Evolutionary conservation across 2,797 vertebrate genomes (phyloP).

Genomic region (Mus minutoides): DNA sequence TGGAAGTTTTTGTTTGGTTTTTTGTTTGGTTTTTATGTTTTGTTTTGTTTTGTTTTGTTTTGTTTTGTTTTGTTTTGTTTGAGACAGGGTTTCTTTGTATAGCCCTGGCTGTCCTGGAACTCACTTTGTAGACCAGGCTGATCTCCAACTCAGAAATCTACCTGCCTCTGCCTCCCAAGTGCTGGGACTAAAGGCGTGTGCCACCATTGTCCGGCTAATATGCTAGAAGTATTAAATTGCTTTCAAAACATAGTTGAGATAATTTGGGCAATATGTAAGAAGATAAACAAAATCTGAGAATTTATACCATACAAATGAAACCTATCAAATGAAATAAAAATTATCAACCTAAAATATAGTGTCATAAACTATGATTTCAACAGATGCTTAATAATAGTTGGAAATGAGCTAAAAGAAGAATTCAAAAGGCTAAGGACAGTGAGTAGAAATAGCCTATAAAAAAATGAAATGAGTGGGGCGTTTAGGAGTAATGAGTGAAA

Average conservation of each 20-base stretch:
- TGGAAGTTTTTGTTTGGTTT: too few relatives aligned
- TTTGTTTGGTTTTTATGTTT: too few relatives aligned
- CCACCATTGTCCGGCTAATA: too few relatives aligned
- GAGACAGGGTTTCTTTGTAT: too few relatives aligned
- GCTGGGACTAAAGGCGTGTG: too few relatives aligned
- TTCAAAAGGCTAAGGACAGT: background rate
- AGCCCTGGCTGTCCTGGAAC: too few relatives aligned
- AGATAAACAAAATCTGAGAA: background rate
- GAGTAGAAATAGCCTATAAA: background rate
- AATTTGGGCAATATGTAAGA: constrained; percentile 7
- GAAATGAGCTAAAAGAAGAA: background rate
- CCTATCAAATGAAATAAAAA: constrained; percentile 23
- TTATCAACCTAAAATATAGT: background rate
- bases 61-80: too few relatives aligned
- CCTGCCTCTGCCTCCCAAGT: too few relatives aligned
- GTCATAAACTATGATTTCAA: constrained; percentile 7
- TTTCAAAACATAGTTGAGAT: constrained; percentile 32
- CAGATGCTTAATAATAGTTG: background rate
- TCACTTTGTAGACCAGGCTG: too few relatives aligned
- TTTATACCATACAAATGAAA: background rate
- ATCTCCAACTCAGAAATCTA: too few relatives aligned
- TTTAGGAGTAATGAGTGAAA: background rate
- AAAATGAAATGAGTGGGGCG: background rate
- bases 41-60: too few relatives aligned
- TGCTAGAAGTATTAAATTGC: background rate